phyloP scores from a whole-genome alignment of 2,113 vertebrate species.

The Alosa alosa region DNA sequence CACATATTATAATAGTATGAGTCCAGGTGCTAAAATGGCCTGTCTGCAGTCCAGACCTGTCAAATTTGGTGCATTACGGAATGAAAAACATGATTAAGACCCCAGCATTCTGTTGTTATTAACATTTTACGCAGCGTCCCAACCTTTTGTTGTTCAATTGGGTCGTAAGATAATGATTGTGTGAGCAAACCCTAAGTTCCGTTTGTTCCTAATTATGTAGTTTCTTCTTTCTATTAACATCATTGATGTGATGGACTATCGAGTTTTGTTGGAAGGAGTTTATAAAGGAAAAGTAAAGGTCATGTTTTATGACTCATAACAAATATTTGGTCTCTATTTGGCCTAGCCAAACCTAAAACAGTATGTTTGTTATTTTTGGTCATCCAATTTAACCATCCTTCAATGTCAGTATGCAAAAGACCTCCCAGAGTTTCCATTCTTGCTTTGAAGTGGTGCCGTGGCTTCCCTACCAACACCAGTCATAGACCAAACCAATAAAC shows the following conservation, averaged over 20 bases:
- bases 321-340: neutral
- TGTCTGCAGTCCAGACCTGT: no score
- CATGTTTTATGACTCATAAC: neutral
- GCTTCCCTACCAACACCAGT: neutral
- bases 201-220: neutral
- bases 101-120: no score
- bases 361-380: neutral
- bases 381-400: slow-evolving; percentile 49
- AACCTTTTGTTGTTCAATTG: no score
- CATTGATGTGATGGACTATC: neutral
- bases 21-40: no score
- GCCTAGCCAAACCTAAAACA: neutral
- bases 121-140: no score
- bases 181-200: neutral
- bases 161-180: no score
- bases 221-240: neutral
- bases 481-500: neutral
- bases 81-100: no score
- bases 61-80: no score
- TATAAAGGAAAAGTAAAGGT: neutral
- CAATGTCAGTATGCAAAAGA: slow-evolving; percentile 53
- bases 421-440: neutral
- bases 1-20: no score
- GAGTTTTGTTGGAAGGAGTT: neutral
- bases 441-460: neutral